phyloP scores from a whole-genome alignment of 2,797 vertebrate genomes.

The Anniella stebbinsi region DNA sequence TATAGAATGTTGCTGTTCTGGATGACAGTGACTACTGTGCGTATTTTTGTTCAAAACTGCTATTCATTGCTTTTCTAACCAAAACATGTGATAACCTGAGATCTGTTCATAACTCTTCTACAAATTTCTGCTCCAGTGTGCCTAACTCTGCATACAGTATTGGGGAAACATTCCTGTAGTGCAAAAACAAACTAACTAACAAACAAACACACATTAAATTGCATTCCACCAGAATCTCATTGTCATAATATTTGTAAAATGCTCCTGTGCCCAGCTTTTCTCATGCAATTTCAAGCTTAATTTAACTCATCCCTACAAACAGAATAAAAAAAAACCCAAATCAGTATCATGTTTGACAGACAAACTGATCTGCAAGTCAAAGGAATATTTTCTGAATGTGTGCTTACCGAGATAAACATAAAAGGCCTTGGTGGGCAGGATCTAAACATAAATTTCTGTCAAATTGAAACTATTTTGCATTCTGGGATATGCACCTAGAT shows the following conservation, averaged over 20 bases:
- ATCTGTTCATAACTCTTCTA: neutral
- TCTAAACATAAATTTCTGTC: slow-evolving; percentile 33
- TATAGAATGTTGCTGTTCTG: neutral
- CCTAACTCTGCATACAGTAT: neutral
- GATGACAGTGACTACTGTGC: neutral
- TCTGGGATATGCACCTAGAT: neutral
- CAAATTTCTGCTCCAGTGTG: neutral
- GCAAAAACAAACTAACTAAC: neutral
- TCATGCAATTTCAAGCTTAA: slow-evolving; percentile 73
- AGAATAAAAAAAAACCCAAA: slow-evolving; percentile 48
- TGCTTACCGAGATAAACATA: slow-evolving; percentile 56
- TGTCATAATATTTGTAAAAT: slow-evolving; percentile 67
- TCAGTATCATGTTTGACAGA: slow-evolving; percentile 36
- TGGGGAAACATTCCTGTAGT: neutral
- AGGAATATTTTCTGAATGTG: slow-evolving; percentile 24
- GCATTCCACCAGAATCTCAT: slow-evolving; percentile 5
- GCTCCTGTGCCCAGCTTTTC: slow-evolving; percentile 58
- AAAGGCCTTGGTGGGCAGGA: too few species aligned
- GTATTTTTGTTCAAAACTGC: neutral
- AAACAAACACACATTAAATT: neutral
- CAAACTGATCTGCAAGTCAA: slow-evolving; percentile 48
- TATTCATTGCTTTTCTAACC: neutral
- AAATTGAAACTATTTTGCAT: neutral
- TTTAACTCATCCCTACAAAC: slow-evolving; percentile 67
- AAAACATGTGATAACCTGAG: neutral